These are phyloP conservation scores for Periophthalmus magnuspinnatus DNA, from an alignment of 2,797 vertebrate genomes.

Conservation along the genomic window DNA sequence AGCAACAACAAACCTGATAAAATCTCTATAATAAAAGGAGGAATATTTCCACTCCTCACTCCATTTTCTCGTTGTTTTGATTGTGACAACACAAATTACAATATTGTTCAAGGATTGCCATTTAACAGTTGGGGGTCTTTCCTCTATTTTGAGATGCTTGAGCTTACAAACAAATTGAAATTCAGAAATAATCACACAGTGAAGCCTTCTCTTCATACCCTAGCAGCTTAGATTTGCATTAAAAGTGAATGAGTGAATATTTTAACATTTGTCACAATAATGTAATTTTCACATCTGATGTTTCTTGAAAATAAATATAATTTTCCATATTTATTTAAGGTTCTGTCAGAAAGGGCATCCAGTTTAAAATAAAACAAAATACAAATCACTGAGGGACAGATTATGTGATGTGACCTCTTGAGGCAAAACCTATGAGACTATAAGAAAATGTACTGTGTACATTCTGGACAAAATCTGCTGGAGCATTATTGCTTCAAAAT, in stretches of 20 bases:
- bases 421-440: background rate
- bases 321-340: background rate
- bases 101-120: background rate
- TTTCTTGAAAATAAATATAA: too few species aligned
- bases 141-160: too few species aligned
- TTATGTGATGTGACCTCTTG: background rate
- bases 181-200: too few species aligned
- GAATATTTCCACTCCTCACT: background rate
- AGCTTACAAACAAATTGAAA: too few species aligned
- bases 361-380: background rate
- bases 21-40: background rate
- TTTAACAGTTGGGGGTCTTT: too few species aligned
- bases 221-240: too few species aligned
- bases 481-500: background rate
- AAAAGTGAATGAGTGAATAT: too few species aligned
- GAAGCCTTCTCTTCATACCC: too few species aligned
- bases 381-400: background rate
- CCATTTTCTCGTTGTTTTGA: background rate
- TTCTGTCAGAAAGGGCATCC: background rate
- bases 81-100: background rate
- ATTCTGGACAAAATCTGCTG: background rate
- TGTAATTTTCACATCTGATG: too few species aligned
- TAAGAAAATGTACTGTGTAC: background rate
- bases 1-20: background rate
- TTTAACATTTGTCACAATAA: too few species aligned